Conservation (phyloP, 2,888 invertebrate species). For the Vannuccia rotundouncinata region DNA sequence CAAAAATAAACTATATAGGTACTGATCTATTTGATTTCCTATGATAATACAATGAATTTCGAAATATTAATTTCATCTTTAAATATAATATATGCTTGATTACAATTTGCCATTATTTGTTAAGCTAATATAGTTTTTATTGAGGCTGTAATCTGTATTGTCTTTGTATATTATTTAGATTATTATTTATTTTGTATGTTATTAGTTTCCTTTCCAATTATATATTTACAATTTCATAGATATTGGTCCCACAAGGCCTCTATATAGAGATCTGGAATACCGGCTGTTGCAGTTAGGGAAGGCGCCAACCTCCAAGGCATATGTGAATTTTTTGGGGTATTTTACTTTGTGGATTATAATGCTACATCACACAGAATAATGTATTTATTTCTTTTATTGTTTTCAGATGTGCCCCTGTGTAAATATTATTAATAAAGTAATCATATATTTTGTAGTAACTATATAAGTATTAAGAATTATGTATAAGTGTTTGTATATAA, state of each 20-base stretch:
- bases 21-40: neutral
- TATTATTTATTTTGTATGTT: no score
- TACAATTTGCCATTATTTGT: neutral
- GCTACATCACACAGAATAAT: no score
- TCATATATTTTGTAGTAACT: neutral
- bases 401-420: neutral
- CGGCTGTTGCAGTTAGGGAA: neutral
- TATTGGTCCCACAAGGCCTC: neutral
- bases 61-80: neutral
- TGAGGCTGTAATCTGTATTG: no score
- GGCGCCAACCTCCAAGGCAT: neutral
- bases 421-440: neutral
- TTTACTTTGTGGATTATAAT: no score
- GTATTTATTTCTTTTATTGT: neutral
- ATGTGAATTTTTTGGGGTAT: neutral
- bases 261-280: neutral
- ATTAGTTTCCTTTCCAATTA: neutral
- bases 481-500: no score
- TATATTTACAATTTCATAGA: neutral
- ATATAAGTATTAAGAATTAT: no score
- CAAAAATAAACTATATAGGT: neutral
- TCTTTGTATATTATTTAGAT: no score
- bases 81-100: neutral
- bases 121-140: neutral
- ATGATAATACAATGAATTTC: neutral